Conservation (phyloP, 2,113 vertebrate genomes). For the Oreochromis niloticus region DNA sequence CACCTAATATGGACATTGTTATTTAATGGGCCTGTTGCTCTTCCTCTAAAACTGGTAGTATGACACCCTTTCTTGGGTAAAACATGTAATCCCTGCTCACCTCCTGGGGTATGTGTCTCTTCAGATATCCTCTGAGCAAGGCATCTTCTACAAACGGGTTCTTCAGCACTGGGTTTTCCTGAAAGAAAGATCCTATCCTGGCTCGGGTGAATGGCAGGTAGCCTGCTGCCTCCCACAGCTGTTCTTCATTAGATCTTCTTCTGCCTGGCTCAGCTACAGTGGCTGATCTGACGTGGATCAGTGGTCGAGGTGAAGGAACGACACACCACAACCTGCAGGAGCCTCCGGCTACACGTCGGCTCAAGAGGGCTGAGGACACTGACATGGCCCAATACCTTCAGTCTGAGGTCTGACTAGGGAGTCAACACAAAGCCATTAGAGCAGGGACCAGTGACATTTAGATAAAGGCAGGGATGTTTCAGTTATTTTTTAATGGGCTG, state of each 20-base stretch:
- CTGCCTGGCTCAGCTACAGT: neutral
- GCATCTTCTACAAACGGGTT: constrained; percentile 75
- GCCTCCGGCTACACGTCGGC: neutral
- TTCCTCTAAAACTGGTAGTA: neutral
- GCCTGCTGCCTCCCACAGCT: neutral
- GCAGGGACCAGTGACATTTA: neutral
- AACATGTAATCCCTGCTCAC: constrained; percentile 38
- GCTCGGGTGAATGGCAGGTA: constrained; percentile 33
- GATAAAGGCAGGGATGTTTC: neutral
- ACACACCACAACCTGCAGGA: neutral
- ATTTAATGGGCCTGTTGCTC: neutral
- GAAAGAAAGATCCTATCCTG: constrained; percentile 62
- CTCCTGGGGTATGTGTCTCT: constrained; percentile 68
- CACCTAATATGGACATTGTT: neutral
- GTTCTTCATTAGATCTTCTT: constrained; percentile 5
- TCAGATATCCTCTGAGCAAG: constrained; percentile 73
- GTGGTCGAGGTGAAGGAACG: neutral
- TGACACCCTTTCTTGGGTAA: neutral
- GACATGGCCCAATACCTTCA: constrained; percentile 31
- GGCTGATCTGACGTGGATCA: neutral
- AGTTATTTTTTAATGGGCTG: neutral
- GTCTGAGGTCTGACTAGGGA: neutral
- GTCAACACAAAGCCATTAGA: neutral
- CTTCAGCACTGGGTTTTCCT: constrained; percentile 63
- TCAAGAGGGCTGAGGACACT: neutral